A percentile compares a stretch with the other conserved stretches of the same genome.
These are phyloP conservation scores for Agapetus fuscipes DNA, from an alignment of 2,888 invertebrate species.

Conservation along the genomic window DNA sequence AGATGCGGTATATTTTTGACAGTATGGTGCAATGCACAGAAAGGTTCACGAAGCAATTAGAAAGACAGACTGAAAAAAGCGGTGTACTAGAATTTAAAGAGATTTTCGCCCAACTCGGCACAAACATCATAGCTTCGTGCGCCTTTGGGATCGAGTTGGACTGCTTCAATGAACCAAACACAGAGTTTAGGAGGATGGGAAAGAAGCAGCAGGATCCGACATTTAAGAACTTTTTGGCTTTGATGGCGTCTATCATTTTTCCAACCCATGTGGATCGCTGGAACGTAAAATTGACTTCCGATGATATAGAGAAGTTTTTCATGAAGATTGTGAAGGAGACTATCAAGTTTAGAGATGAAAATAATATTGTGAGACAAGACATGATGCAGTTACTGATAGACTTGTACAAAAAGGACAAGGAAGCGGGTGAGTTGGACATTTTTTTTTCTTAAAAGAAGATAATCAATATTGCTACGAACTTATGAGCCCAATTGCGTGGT, in stretches of 20 bases:
- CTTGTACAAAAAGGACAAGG: not conserved
- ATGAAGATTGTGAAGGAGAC: not conserved
- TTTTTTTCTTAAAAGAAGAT: too few species aligned
- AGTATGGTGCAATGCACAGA: too few species aligned
- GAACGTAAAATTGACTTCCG: not conserved
- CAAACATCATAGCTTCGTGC: slow-evolving; percentile 7
- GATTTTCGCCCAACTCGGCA: slow-evolving; percentile 8
- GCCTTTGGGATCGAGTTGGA: slow-evolving; percentile 5
- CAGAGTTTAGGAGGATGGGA: not conserved
- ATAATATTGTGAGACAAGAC: not conserved
- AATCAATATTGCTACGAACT: too few species aligned
- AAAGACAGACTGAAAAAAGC: too few species aligned
- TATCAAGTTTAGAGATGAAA: not conserved
- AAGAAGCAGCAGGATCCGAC: not conserved
- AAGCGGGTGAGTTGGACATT: not conserved
- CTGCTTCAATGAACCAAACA: not conserved
- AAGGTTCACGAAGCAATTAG: too few species aligned
- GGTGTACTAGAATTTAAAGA: not conserved
- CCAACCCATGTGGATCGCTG: not conserved
- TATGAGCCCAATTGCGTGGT: too few species aligned
- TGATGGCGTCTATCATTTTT: not conserved
- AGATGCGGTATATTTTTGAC: too few species aligned
- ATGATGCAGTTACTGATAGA: not conserved
- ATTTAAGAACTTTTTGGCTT: not conserved
- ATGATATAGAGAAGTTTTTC: not conserved